Evolutionary conservation across 1,140 invertebrate species (phyloP).

Genomic region (Sycophaga agraensis): DNA sequence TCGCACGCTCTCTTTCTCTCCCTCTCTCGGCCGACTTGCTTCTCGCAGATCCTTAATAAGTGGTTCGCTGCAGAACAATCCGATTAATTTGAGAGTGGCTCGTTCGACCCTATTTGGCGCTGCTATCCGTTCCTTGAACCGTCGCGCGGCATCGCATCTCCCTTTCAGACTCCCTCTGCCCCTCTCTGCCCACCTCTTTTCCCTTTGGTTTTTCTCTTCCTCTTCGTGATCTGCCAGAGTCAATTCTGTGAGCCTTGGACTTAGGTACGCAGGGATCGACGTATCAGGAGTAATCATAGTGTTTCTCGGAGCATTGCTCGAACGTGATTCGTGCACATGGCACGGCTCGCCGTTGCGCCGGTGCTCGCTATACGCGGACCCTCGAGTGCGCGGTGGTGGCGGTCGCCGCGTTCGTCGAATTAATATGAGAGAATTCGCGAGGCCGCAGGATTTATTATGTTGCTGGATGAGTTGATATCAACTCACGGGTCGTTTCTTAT

Average conservation of each 20-base stretch:
- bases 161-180: constrained; percentile 23
- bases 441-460: too few relatives aligned
- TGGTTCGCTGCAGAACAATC: constrained; percentile 50
- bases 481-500: too few relatives aligned
- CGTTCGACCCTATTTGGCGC: constrained; percentile 17
- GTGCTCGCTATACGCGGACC: background rate
- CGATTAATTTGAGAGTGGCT: constrained; percentile 46
- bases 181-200: background rate
- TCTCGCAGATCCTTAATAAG: constrained; percentile 45
- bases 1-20: background rate
- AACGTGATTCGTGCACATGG: constrained; percentile 43
- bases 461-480: too few relatives aligned
- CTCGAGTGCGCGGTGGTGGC: too few relatives aligned
- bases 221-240: too few relatives aligned
- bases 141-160: constrained; percentile 27
- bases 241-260: constrained; percentile 4
- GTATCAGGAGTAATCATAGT: constrained; percentile 51
- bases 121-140: constrained; percentile 1
- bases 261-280: constrained; percentile 39
- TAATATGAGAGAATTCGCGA: background rate
- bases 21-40: background rate
- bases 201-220: constrained; percentile 24
- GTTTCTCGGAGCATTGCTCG: constrained; percentile 45
- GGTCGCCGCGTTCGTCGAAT: too few relatives aligned
- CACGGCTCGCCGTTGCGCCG: background rate